Base-by-base conservation (phyloP, 1,140 invertebrate species). In the Drosophila sulfurigaster region DNA sequence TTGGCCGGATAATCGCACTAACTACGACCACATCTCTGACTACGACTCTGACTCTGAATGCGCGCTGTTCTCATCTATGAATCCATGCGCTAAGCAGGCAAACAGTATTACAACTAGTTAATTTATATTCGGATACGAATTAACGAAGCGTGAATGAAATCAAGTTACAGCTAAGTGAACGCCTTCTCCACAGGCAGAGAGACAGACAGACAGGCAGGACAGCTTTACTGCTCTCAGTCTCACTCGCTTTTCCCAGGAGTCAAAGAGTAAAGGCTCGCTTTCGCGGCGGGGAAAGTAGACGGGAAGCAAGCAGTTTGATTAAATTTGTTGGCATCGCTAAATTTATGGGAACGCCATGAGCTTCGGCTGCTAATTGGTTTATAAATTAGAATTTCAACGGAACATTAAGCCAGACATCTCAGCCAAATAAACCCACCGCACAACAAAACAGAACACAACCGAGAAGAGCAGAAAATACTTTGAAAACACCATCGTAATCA, bases 381-480 rank as follows among this genome's bases (percentile, higher is more conserved):
- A 80, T 80, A 78, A 80, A 80, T 80, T 80, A 80, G 78, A 78
- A 75, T 80, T 80, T 80, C 75, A 78, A 78, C 78, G 78, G 48
- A 75, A 78, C 75, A 78, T 80, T 80, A 80, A 80, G 75, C 71
- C 78, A 78, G 75, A 59, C 78, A 79, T 79, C 75, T 78, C 78
- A 78, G 57, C 78, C 78, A 79, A 77, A 77, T 73, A 78, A 79
- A 68, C 58, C 68, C 30, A 54, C 51, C 51, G 25, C 51, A 56
- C 32, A 16, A 38, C 20, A 52, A n/a, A 8, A 51, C 7, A 52
- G 4, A 25, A 52, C 49, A 30, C 3, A 30, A 56, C 1, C 5
- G 32, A 16, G 13, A 7, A 16, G 13, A 56, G n/a, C 13, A 35
- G 4, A 56, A 4, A 56, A 74, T 69, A 78, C 73, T 74, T 79